Evolutionary conservation across 2,113 vertebrate genomes (phyloP), one percentile per base, ranked within the genome.

Genomic region (Ctenomys sociabilis): DNA sequence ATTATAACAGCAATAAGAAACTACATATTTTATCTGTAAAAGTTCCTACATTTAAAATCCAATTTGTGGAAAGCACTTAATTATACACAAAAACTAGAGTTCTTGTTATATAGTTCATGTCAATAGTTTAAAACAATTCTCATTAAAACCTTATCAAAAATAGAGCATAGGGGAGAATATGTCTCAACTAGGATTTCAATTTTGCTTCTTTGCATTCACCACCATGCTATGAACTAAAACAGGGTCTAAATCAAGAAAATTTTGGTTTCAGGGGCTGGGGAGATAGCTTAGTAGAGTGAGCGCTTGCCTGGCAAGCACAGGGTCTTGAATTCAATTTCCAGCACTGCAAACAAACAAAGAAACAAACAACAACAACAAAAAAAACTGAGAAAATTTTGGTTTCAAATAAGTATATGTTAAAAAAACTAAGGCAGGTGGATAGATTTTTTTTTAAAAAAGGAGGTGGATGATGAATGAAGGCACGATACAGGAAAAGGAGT

Each of bases 141-240:
- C 83, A 73, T 82, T 61, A 82, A 94, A 93, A 57, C 26, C 16
- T 90, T 19, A 85, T n/a, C 83, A 73, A 90, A 70, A 92, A 85
- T 85, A 66, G 5, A 87, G 68, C 52, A 59, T 26, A 81, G 26
- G 45, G 40, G 77, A 32, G 12, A 91, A 11, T 35, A n/a, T 66
- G 35, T 90, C 54, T 92, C 32, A 61, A 45, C 24, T 17, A 37
- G 73, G 32, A 92, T n/a, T 59, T 90, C 89, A 35, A 35, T 86
- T 86, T 84, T 84, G 66, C 37, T 73, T 78, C 61, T 91, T 43
- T 83, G 17, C 45, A 83, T 52, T 88, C 40, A 96, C 43, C 32
- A 94, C 13, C 61, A 83, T 11, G 28, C 19, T 95, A 78, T n/a
- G n/a, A n/a, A n/a, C n/a, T n/a, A 66, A 73, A 77, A 35, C 21